Percentiles rank a stretch among this genome's conserved stretches.
phyloP scores from a whole-genome alignment of 2,888 invertebrate species.

The Tachina grossa region DNA sequence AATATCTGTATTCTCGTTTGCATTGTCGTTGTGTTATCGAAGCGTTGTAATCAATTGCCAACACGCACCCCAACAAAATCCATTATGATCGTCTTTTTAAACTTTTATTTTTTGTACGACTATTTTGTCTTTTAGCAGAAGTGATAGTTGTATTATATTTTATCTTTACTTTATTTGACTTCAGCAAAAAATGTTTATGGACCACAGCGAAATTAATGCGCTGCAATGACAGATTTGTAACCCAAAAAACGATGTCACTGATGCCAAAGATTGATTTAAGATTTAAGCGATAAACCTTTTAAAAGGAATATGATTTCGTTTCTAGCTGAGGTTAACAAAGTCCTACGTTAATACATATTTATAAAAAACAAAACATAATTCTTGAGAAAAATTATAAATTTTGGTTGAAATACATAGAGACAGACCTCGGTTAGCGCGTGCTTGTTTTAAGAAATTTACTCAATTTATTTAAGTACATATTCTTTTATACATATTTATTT shows the following conservation, averaged over 20 bases:
- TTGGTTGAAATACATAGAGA: too few species aligned
- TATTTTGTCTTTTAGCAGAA: not conserved
- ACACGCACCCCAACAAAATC: conserved; percentile 41
- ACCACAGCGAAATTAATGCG: conserved; percentile 31
- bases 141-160: not conserved
- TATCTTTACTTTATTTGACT: conserved; percentile 7
- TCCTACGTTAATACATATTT: not conserved
- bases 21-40: conserved; percentile 22
- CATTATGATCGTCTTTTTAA: conserved; percentile 53
- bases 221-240: conserved; percentile 29
- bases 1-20: not conserved
- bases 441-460: too few species aligned
- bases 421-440: too few species aligned
- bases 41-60: conserved; percentile 46
- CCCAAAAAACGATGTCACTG: conserved; percentile 47
- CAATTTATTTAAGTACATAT: too few species aligned
- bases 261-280: conserved; percentile 37
- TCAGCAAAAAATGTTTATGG: not conserved
- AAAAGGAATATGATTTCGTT: conserved; percentile 16
- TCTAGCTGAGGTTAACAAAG: conserved; percentile 22
- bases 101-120: not conserved
- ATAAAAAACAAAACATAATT: too few species aligned
- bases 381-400: too few species aligned
- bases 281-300: conserved; percentile 25
- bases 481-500: too few species aligned